These are phyloP conservation scores for Acyrthosiphon pisum DNA, from an alignment of 1,140 invertebrate species.

Conservation along the genomic window DNA sequence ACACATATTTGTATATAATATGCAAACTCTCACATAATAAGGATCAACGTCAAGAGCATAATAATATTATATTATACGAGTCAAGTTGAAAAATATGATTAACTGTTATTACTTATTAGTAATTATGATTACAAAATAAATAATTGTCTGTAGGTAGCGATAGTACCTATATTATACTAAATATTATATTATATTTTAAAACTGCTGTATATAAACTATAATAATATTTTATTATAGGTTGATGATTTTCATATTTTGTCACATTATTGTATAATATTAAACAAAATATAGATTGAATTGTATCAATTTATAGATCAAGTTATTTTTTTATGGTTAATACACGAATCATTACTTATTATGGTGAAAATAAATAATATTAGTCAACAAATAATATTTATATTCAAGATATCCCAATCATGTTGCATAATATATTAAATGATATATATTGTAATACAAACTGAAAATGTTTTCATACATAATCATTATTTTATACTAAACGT, in stretches of 20 bases:
- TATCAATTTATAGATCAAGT: not conserved
- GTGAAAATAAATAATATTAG: not conserved
- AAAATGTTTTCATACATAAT: not conserved
- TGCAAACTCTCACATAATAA: not conserved
- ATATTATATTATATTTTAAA: no score
- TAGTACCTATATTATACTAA: not conserved
- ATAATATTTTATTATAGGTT: not conserved
- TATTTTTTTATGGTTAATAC: not conserved
- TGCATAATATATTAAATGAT: not conserved
- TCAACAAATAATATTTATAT: not conserved
- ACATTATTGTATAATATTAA: not conserved
- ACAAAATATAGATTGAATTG: not conserved
- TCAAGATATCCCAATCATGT: not conserved
- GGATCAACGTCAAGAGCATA: not conserved
- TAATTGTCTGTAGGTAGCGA: not conserved
- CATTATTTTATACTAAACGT: not conserved
- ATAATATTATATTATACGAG: not conserved
- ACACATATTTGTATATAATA: not conserved
- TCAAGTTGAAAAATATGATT: not conserved
- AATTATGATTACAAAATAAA: not conserved
- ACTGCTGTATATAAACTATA: no score
- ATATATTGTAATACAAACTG: not conserved
- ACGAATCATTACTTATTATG: not conserved
- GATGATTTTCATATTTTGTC: not conserved
- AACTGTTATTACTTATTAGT: not conserved